Percentiles rank a stretch among this genome's conserved stretches.
These are phyloP conservation scores for Oncorhynchus clarkii DNA, from an alignment of 2,113 vertebrate genomes.

Conservation along the genomic window DNA sequence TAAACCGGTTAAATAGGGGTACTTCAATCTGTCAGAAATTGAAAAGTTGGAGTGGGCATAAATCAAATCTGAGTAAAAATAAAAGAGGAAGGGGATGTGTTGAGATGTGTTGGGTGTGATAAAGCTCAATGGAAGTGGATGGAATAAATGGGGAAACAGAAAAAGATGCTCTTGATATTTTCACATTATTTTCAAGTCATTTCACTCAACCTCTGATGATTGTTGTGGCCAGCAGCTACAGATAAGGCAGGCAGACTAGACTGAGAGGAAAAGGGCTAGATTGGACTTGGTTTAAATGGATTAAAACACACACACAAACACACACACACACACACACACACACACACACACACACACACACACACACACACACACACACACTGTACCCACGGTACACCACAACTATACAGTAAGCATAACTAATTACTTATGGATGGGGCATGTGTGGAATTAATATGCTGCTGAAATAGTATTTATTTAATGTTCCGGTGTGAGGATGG, in stretches of 20 bases:
- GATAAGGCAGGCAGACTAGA: constrained; percentile 63
- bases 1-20: constrained; percentile 86
- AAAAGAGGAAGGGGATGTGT: constrained; percentile 63
- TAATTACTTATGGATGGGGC: constrained; percentile 72
- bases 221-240: constrained; percentile 70
- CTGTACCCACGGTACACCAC: constrained; percentile 49
- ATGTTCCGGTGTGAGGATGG: constrained; percentile 71
- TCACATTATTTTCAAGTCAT: constrained; percentile 71
- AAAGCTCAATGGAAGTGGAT: constrained; percentile 79
- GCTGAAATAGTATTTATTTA: constrained; percentile 78
- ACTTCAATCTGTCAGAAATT: constrained; percentile 89
- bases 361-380: constrained; percentile 17
- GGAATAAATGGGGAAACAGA: constrained; percentile 65
- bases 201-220: constrained; percentile 69
- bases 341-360: constrained; percentile 6
- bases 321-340: constrained; percentile 17
- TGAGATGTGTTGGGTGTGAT: constrained; percentile 79
- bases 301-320: constrained; percentile 38
- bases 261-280: constrained; percentile 63
- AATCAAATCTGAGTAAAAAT: constrained; percentile 76
- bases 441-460: constrained; percentile 70
- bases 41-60: constrained; percentile 84
- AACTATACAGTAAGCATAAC: constrained; percentile 62
- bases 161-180: constrained; percentile 74
- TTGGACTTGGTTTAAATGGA: constrained; percentile 69